Evolutionary conservation across 64 coral and sea anemone species (phyloP), one percentile per base, ranked within the genome.

Genomic region (Actinia equina): DNA sequence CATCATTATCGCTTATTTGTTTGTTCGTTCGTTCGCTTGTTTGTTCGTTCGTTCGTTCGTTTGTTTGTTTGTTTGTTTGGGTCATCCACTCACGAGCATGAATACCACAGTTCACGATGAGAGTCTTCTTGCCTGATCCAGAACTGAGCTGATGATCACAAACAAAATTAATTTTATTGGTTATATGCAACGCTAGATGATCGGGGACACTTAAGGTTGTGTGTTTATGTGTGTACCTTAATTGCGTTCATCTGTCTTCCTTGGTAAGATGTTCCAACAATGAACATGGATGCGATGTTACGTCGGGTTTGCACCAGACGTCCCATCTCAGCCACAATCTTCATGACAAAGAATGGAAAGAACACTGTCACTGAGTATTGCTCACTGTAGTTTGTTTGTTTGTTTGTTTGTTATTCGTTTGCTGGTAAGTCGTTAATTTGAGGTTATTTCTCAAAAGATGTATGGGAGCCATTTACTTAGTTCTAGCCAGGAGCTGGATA

Each of bases 81-180:
- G 94, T 93, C 4, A 96, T 54, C 94, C 94, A 96, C 60, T 96
- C 94, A 17, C 94, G 78, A 19, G 94, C 94, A 45, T 96, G 94
- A 77, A 96, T 96, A 78, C 94, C 91, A 37, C 94, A 96, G 74
- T 96, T 96, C 56, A 96, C 79, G 71, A 96, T 93, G 27, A 93
- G 93, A 3, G 56, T 83, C 80, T 96, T 96, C 67, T 83, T 93
- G 52, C 94, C 91, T 62, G 71, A 22, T 6, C 87, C 84, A 27
- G 88, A 89, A 57, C 86, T 96, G 43, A 85, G n/a, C 83, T 85
- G 55, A 10, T 43, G 14, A 37, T 58, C 15, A 52, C 19, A 82
- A 51, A 57, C 44, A 44, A 82, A 57, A 18, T 57, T 19, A 22
- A 57, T 10, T 17, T 18, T 23, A 52, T n/a, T 51, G 17, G 15